Conservation (phyloP, 92 coral and sea anemone species). For the Galaxea fascicularis region DNA sequence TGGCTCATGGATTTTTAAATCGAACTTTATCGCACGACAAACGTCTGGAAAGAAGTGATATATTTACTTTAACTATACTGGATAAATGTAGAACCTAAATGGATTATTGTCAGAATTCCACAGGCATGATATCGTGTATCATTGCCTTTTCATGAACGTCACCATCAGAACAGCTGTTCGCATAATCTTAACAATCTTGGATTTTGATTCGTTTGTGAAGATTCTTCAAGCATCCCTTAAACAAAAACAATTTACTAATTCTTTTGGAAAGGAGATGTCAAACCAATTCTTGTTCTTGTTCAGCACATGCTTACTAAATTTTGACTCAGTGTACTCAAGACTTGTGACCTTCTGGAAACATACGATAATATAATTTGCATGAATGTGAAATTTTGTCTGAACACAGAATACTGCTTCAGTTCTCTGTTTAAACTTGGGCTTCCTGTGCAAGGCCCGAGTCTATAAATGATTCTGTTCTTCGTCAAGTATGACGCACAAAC, state of each 20-base stretch:
- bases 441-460: no score
- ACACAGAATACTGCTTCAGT: no score
- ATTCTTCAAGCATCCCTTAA: neutral
- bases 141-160: neutral
- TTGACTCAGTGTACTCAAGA: no score
- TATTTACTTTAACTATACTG: neutral
- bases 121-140: neutral
- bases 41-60: neutral
- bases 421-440: no score
- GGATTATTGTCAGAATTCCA: neutral
- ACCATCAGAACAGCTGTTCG: neutral
- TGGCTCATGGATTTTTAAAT: constrained; percentile 3
- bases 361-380: no score
- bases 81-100: constrained; percentile 3
- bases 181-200: neutral
- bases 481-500: no score
- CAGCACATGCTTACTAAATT: no score
- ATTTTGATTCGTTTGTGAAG: neutral
- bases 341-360: no score
- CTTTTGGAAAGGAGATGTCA: neutral
- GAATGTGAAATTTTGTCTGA: no score
- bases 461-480: no score
- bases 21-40: constrained; percentile 20
- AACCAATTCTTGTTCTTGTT: neutral
- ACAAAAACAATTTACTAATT: constrained; percentile 22